Conservation (phyloP, 2,888 invertebrate species). For the Myopa tessellatipennis region DNA sequence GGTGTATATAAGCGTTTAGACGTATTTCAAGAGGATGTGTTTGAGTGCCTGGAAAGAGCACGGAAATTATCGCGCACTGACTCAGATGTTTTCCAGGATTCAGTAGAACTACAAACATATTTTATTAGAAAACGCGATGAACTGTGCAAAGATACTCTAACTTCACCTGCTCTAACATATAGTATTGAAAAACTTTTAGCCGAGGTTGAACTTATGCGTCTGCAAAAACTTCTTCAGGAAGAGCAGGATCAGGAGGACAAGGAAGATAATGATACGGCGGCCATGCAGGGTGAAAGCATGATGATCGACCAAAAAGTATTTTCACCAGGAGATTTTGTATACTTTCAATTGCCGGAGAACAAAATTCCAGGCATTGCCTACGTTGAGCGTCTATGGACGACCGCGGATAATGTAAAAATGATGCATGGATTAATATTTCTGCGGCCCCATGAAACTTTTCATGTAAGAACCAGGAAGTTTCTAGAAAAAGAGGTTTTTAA, state of each 20-base stretch:
- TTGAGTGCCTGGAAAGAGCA: slow-evolving; percentile 90
- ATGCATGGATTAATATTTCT: slow-evolving; percentile 92
- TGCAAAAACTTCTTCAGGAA: slow-evolving; percentile 81
- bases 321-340: slow-evolving; percentile 91
- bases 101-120: slow-evolving; percentile 90
- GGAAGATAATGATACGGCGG: slow-evolving; percentile 69
- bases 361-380: slow-evolving; percentile 81
- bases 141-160: slow-evolving; percentile 82
- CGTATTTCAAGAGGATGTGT: slow-evolving; percentile 96
- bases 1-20: slow-evolving; percentile 94
- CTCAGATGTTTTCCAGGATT: slow-evolving; percentile 95
- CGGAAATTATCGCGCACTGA: slow-evolving; percentile 89
- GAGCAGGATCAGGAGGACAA: slow-evolving; percentile 80
- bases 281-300: slow-evolving; percentile 72
- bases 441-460: slow-evolving; percentile 95
- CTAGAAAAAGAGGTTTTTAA: slow-evolving; percentile 95
- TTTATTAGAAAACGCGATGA: slow-evolving; percentile 83
- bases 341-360: slow-evolving; percentile 75
- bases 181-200: slow-evolving; percentile 80
- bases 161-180: slow-evolving; percentile 88
- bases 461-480: slow-evolving; percentile 94
- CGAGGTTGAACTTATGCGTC: slow-evolving; percentile 80
- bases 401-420: slow-evolving; percentile 84
- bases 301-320: slow-evolving; percentile 82
- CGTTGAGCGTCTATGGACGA: slow-evolving; percentile 91